phyloP scores from a whole-genome alignment of 2,888 invertebrate species.

The Mimumesa dahlbomi region DNA sequence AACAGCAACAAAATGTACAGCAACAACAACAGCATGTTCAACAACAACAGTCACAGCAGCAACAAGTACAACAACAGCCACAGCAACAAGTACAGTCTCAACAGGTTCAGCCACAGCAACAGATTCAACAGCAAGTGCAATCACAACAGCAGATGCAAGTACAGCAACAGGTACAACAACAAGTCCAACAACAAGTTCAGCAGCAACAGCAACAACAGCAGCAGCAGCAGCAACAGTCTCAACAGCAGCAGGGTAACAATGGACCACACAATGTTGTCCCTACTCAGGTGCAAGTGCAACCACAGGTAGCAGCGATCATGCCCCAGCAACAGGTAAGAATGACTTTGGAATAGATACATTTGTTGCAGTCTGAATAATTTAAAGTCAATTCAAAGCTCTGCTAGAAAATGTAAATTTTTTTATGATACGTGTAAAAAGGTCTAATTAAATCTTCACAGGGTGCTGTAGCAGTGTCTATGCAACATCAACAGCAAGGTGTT shows the following conservation, averaged over 20 bases:
- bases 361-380: background rate
- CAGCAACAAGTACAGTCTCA: conserved; percentile 77
- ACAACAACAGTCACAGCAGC: conserved; percentile 67
- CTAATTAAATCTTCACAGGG: conserved; percentile 51
- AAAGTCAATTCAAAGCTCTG: too few relatives aligned
- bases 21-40: conserved; percentile 72
- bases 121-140: conserved; percentile 64
- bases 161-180: conserved; percentile 68
- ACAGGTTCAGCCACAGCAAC: conserved; percentile 74
- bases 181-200: conserved; percentile 72
- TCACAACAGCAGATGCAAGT: conserved; percentile 74
- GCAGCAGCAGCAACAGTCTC: conserved; percentile 69
- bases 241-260: conserved; percentile 70
- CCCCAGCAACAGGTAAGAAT: conserved; percentile 78
- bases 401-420: too few relatives aligned
- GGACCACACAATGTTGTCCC: conserved; percentile 76
- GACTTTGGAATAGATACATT: background rate
- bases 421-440: too few relatives aligned
- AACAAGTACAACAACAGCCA: conserved; percentile 66
- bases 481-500: conserved; percentile 81
- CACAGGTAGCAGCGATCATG: conserved; percentile 80
- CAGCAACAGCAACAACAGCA: conserved; percentile 76
- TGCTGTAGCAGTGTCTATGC: conserved; percentile 81
- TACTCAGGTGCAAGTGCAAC: conserved; percentile 77
- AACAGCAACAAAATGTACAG: conserved; percentile 65